Base-by-base conservation (phyloP, 2,888 invertebrate genomes). In the Sesia apiformis region DNA sequence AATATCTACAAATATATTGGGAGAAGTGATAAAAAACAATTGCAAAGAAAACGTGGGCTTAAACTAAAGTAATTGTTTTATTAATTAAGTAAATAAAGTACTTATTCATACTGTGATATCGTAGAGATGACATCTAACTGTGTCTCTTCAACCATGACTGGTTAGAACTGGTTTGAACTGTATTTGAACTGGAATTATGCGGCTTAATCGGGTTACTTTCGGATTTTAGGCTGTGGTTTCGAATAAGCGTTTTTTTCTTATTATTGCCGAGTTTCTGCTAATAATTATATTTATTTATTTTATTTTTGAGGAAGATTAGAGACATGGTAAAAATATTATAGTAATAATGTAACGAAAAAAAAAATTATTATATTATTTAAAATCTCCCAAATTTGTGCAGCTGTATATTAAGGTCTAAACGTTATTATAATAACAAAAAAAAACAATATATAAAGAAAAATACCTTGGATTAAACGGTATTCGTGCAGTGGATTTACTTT, bases 61-160 rank as follows among this genome's bases (percentile, higher is more conserved):
- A 23, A n/a, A 23, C 4, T 46, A 23, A 46, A 46, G 46, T 46
- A 46, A 43, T 4, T 42, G 6, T 42, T 42, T 8, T 46, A n/a
- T 46, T 46, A 46, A 46, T 8, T 46, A 46, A 8, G 5, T 46
- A 23, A 8, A 46, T 4, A 46, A n/a, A 46, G 8, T 7, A 8
- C 4, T 8, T n/a, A 46, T 52, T 52, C 54, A 38, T 55, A 57
- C 57, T 8, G 38, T 39, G 52, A 50, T 49, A 55, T 39, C 5
- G 41, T 49, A 50, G 40, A 55, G 40, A 57, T 53, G 55, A 39
- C 50, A 40, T 57, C 55, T 38, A 57, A 40, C 40, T 57, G 54
- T 46, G 51, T 55, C 4, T 46, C 46, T 6, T 54, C 55, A 40
- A 39, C 52, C 57, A 57, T 57, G 7, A 38, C 51, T 49, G 7